Evolutionary conservation across 2,888 invertebrate genomes (phyloP), one percentile per base, ranked within the genome.

Genomic region (Pheosia gnoma): DNA sequence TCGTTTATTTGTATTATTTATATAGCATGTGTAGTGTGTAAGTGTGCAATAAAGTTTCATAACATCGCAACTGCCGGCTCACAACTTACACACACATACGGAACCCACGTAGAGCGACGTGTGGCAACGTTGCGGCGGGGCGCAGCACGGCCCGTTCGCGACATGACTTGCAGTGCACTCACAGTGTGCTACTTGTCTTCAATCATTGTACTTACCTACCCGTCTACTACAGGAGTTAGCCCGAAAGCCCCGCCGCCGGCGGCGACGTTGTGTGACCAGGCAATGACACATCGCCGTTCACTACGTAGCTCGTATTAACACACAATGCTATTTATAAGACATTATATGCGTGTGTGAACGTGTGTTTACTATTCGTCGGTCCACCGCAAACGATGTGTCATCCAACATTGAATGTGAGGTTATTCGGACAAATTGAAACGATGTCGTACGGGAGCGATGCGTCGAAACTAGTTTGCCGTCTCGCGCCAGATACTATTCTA

Each of bases 351-450:
- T 88, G 87, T 88, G 87, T 82, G 86, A 80, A 81, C 84, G 84
- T 83, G 78, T 88, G 91, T 92, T 93, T 92, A 92, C 93, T 91
- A 91, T 89, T 81, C 80, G 83, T 73, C 84, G 86, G 85, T 82
- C 85, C 86, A 83, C 86, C 84, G 83, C 90, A 83, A 87, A 82
- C 85, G 88, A 88, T 91, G 92, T 91, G 91, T 92, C 91, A 92
- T 88, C 86, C 84, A 81, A 83, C 86, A 85, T 88, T 88, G 82
- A 86, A 86, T 86, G 85, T 86, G 82, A 84, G 86, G 85, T 87
- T 88, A 88, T 88, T 87, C 83, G 81, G 78, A 81, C 86, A 82
- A 85, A 85, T 84, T 78, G 79, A 82, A 88, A 81, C 78, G 78
- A 79, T 84, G 80, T 78, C 77, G 79, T 72, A 76, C 66, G 67